A percentile compares a stretch with the other conserved stretches of the same genome.
These are phyloP conservation scores for Sitta europaea DNA, from an alignment of 2,113 vertebrate genomes.

Conservation along the genomic window DNA sequence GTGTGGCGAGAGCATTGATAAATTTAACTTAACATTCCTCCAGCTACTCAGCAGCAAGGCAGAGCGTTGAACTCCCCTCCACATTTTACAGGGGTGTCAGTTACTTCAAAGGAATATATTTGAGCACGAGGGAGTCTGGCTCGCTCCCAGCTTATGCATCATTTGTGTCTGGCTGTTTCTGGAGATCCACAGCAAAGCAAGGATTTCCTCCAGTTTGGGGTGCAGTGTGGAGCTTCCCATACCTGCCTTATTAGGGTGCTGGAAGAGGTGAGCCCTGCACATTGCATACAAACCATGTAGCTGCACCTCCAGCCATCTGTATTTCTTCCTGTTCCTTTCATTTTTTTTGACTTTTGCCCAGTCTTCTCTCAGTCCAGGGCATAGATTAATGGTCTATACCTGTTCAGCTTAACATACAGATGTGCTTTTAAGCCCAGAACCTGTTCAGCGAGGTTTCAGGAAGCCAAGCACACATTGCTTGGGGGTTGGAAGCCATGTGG, in stretches of 20 bases:
- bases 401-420: neutral
- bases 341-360: neutral
- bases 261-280: neutral
- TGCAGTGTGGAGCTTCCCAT: accelerated
- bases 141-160: slow-evolving; percentile 16
- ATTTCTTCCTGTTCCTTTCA: neutral
- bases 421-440: neutral
- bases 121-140: slow-evolving; percentile 9
- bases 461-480: accelerated
- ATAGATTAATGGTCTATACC: neutral
- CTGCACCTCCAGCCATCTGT: neutral
- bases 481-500: neutral
- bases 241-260: neutral
- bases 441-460: neutral
- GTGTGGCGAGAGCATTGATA: neutral
- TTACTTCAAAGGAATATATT: slow-evolving; percentile 40
- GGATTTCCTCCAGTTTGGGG: neutral
- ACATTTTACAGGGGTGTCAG: slow-evolving; percentile 20
- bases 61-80: neutral
- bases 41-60: slow-evolving; percentile 6
- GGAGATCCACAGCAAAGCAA: neutral
- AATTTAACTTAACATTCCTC: slow-evolving; percentile 37
- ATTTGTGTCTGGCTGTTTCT: slow-evolving; percentile 28
- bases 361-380: neutral
- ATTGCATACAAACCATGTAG: neutral